Evolutionary conservation across 2,888 invertebrate species (phyloP), one percentile per base, ranked within the genome.

Genomic region (Pheosia gnoma): DNA sequence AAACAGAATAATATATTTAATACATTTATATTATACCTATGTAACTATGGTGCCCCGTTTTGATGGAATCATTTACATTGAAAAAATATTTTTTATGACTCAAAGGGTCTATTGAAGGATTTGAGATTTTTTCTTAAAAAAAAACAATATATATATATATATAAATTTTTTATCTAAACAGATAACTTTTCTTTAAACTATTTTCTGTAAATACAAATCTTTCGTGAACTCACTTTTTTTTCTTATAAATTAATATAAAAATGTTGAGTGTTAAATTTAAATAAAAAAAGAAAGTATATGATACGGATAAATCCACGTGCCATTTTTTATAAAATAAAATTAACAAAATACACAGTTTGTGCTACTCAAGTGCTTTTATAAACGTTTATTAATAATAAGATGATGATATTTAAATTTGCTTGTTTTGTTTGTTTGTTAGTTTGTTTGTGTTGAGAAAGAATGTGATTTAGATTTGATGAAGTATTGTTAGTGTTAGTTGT

Each of bases 371-470:
- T 91, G 92, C 93, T 93, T 93, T 90, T 89, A 88, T 87, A 85
- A 85, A 86, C 84, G 85, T 88, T 87, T 81, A 82, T 78, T 82
- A 84, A 82, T 78, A 82, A 84, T 78, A 68, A 78, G 78, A 82
- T 79, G 81, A 80, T 79, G 90, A 93, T 92, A 91, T 87, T 92
- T 93, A 90, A 93, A 93, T 93, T 93, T 93, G 93, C 93, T 93
- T 93, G 92, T 87, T 87, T 78, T 25, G 25, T 25, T 25, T 25
- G 25, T 78, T 77, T 81, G 67, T 83, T n/a, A n/a, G n/a, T n/a
- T 79, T 83, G 73, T 80, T 77, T 78, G 71, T 77, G 80, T 78
- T 82, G 78, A 79, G 74, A 78, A 81, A 73, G 84, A 85, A 83
- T 89, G 85, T 84, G 75, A 79, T 80, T 51, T 79, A 79, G 74